Percentiles rank a stretch among this genome's conserved stretches.
Evolutionary conservation across 2,113 vertebrate genomes (phyloP).

Genomic region (Serinus canaria): DNA sequence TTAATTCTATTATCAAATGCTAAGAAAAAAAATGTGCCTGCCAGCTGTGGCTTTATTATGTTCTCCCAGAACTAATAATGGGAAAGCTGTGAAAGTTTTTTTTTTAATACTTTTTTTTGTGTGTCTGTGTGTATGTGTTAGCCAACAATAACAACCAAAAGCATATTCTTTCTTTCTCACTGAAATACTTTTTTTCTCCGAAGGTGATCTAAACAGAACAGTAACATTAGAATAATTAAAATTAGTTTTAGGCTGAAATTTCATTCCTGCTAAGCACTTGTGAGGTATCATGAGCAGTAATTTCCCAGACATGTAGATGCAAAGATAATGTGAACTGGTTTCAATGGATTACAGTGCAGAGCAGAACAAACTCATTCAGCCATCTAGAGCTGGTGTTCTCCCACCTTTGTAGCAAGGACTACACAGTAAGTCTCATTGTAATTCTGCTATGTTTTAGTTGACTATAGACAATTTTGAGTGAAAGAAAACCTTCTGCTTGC

Average conservation of each 20-base stretch:
- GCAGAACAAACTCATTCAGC: not conserved
- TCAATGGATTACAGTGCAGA: not conserved
- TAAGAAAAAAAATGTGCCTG: too few relatives aligned
- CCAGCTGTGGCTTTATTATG: too few relatives aligned
- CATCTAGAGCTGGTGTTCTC: not conserved
- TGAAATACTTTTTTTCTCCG: not conserved
- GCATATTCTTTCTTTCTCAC: not conserved
- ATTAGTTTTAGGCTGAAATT: slow-evolving; percentile 17
- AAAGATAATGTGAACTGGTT: not conserved
- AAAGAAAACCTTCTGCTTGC: not conserved
- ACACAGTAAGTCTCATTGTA: not conserved
- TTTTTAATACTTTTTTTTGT: slow-evolving; percentile 46
- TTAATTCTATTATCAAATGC: too few relatives aligned
- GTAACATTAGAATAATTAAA: not conserved
- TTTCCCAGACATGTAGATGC: not conserved
- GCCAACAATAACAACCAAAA: slow-evolving; percentile 9
- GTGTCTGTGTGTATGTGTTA: not conserved
- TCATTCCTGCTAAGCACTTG: not conserved
- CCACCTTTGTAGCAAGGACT: not conserved
- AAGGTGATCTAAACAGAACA: slow-evolving; percentile 32
- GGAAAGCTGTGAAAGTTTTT: too few relatives aligned
- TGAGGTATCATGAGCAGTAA: not conserved
- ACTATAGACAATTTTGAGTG: not conserved
- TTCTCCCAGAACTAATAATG: too few relatives aligned
- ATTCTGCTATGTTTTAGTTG: not conserved